Base-by-base conservation (phyloP, 2,888 invertebrate species). In the Polia nebulosa region DNA sequence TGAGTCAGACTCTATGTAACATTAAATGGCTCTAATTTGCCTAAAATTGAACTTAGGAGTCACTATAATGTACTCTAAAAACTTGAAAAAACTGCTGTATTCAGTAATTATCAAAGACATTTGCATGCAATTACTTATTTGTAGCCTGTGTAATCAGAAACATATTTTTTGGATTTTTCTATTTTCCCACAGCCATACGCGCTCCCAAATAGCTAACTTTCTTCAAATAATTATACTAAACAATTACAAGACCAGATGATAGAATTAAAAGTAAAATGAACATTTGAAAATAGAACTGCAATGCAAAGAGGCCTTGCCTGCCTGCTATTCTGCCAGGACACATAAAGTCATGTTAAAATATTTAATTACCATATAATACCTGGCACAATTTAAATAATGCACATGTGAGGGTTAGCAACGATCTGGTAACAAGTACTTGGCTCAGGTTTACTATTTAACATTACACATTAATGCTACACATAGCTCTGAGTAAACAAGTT, bases 281-380 rank as follows among this genome's bases (percentile, higher is more conserved):
- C 36, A 61, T 76, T 72, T 75, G 29, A 73, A 80, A 82, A 76
- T 79, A 84, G 68, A 84, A 68, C 53, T 62, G 63, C 66, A 79
- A 63, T 59, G 36, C 25, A 60, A 39, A 41, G 39, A 53, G 51
- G 47, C 77, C 83, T 77, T 75, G 72, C 52, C 53, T 68, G 66
- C 56, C 53, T 64, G 66, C 56, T 64, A 52, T 61, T 60, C 59
- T 74, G 81, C 72, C 57, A 76, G 66, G 82, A 76, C 51, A 53
- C 73, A 74, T 76, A 81, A 67, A 76, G 17, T 62, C n/a, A 72
- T 59, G 34, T 51, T 73, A 67, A 72, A 69, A 61, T 60, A n/a
- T 49, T 34, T 47, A 62, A 55, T 47, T 60, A 59, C 27, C 6
- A 4, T 47, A 20, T 59, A 61, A 55, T 41, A 44, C 34, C 39